phyloP scores from a whole-genome alignment of 2,113 vertebrate genomes.

The Onychorhynchus coronatus region DNA sequence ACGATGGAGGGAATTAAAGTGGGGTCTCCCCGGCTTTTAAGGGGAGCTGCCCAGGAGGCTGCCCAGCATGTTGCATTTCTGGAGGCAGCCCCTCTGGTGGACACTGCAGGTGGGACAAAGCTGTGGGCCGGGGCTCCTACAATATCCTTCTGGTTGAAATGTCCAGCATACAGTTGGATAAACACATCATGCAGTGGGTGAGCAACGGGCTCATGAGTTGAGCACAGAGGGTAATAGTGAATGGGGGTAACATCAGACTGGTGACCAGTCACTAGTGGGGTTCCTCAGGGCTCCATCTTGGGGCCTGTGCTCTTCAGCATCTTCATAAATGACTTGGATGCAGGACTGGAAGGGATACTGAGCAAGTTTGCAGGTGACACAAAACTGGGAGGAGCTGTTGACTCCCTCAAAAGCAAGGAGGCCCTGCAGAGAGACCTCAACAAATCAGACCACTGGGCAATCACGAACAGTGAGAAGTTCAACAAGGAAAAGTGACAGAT shows the following conservation, averaged over 20 bases:
- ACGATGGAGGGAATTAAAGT: fast-evolving
- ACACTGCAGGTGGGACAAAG: neutral
- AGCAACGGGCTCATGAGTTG: neutral
- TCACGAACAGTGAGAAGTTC: neutral
- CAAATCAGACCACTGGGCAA: neutral
- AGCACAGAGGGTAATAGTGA: neutral
- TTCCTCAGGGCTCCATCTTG: neutral
- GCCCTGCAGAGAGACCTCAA: neutral
- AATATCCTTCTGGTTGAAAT: neutral
- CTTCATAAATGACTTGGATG: neutral
- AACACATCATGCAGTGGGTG: neutral
- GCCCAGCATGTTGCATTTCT: fast-evolving
- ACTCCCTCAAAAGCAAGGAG: neutral
- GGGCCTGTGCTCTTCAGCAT: neutral
- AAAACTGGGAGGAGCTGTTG: neutral
- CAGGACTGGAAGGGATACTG: neutral
- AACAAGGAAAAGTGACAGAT: neutral
- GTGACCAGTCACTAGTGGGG: neutral
- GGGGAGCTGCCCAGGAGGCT: neutral
- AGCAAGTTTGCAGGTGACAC: neutral
- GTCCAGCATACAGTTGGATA: neutral
- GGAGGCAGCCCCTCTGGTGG: neutral
- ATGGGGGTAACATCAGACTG: neutral
- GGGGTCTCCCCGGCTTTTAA: neutral
- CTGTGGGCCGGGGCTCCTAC: neutral